Evolutionary conservation across 1,140 invertebrate genomes (phyloP).

Genomic region (Carposina sasakii): DNA sequence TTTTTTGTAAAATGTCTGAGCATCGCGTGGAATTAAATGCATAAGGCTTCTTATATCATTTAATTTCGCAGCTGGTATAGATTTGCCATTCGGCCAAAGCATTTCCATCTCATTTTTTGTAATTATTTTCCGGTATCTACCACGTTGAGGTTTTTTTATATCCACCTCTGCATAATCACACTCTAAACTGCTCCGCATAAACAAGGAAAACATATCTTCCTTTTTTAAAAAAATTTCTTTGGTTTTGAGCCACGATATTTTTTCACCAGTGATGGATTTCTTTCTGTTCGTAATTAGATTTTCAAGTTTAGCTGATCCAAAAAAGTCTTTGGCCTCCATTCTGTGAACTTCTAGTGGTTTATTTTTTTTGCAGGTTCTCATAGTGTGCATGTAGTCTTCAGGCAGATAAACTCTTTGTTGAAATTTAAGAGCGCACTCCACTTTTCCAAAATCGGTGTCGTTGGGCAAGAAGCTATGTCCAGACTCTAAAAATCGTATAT

Average conservation of each 20-base stretch:
- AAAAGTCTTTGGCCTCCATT: constrained; percentile 11
- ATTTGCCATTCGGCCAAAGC: no score
- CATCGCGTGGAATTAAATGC: no score
- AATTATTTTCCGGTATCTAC: no score
- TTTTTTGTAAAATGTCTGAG: no score
- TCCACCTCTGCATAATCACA: constrained; percentile 4
- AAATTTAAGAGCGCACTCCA: constrained; percentile 35
- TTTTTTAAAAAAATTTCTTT: constrained; percentile 8
- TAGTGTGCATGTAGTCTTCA: constrained; percentile 36
- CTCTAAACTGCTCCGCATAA: constrained; percentile 11
- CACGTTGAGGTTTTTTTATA: no score
- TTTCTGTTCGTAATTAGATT: constrained; percentile 12
- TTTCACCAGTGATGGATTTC: background rate
- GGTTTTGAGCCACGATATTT: constrained; percentile 2
- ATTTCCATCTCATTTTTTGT: no score
- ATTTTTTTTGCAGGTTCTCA: constrained; percentile 32
- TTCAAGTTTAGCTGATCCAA: constrained; percentile 3
- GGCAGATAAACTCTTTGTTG: constrained; percentile 31
- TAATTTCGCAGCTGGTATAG: no score
- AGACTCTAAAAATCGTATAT: constrained; percentile 34
- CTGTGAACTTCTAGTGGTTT: constrained; percentile 18
- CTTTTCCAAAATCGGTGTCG: constrained; percentile 42
- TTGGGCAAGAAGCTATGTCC: constrained; percentile 51
- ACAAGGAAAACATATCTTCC: constrained; percentile 3
- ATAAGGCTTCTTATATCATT: no score